phyloP scores from a whole-genome alignment of 2,113 vertebrate genomes.

The Corythaixoides concolor region DNA sequence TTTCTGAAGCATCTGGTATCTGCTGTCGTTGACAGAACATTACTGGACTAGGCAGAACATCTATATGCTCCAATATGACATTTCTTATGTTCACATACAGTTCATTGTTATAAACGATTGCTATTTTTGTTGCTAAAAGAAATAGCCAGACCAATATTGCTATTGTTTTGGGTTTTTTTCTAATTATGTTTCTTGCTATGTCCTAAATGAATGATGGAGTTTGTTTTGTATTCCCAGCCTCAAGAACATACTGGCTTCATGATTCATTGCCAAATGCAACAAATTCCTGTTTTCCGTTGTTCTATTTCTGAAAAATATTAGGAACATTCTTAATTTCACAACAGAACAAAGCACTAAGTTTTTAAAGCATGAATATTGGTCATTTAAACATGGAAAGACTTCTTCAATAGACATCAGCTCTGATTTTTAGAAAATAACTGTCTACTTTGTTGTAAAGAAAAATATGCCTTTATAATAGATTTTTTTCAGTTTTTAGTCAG shows the following conservation, averaged over 20 bases:
- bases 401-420: background rate
- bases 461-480: background rate
- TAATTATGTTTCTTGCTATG: background rate
- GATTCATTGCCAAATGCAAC: background rate
- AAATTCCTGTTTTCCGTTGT: background rate
- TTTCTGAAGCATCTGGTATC: slow-evolving; percentile 18
- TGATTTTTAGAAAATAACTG: background rate
- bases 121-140: background rate
- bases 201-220: background rate
- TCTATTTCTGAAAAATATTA: background rate
- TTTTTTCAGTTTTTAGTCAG: background rate
- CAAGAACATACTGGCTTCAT: background rate
- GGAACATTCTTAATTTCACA: background rate
- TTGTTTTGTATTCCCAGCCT: background rate
- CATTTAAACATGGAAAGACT: background rate
- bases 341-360: background rate
- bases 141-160: background rate
- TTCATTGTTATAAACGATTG: background rate
- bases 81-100: background rate
- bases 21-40: background rate
- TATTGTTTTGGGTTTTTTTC: background rate
- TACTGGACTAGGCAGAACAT: background rate
- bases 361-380: background rate
- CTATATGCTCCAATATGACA: background rate
- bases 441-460: background rate